These are phyloP conservation scores for Polia nebulosa DNA, from an alignment of 2,888 invertebrate species.

Conservation along the genomic window DNA sequence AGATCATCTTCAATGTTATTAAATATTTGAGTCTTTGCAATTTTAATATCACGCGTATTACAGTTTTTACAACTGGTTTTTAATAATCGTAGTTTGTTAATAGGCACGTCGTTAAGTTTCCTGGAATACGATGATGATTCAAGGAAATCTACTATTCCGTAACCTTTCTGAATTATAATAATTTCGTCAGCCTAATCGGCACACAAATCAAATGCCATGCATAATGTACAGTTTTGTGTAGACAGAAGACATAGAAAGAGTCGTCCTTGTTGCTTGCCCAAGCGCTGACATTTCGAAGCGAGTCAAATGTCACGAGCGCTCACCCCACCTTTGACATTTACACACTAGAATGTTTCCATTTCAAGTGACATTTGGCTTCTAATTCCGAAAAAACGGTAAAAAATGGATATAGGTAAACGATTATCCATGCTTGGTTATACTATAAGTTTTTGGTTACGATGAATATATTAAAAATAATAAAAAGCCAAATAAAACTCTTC, in stretches of 20 bases:
- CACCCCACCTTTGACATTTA: constrained; percentile 88
- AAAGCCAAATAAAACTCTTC: constrained; percentile 20
- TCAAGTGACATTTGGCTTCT: constrained; percentile 84
- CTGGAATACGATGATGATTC: constrained; percentile 81
- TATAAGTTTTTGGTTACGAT: constrained; percentile 32
- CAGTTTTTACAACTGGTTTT: constrained; percentile 58
- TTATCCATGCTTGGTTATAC: constrained; percentile 43
- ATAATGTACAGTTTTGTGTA: constrained; percentile 84
- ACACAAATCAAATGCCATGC: constrained; percentile 88
- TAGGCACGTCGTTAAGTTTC: constrained; percentile 74
- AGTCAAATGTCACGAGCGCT: constrained; percentile 90
- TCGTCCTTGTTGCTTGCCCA: constrained; percentile 90
- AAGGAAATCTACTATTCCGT: constrained; percentile 87
- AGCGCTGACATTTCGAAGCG: constrained; percentile 88
- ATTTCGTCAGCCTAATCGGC: constrained; percentile 84
- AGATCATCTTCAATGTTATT: constrained; percentile 3
- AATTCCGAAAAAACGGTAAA: constrained; percentile 73
- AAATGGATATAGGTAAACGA: constrained; percentile 61
- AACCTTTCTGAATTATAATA: constrained; percentile 86
- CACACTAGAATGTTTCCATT: constrained; percentile 72
- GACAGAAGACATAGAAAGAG: constrained; percentile 88
- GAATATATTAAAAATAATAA: constrained; percentile 30
- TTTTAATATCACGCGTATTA: background rate
- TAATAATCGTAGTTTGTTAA: constrained; percentile 63
- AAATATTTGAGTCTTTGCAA: constrained; percentile 3